These are phyloP conservation scores for Centropyge bicolor DNA, from an alignment of 2,797 vertebrate genomes.

Conservation along the genomic window DNA sequence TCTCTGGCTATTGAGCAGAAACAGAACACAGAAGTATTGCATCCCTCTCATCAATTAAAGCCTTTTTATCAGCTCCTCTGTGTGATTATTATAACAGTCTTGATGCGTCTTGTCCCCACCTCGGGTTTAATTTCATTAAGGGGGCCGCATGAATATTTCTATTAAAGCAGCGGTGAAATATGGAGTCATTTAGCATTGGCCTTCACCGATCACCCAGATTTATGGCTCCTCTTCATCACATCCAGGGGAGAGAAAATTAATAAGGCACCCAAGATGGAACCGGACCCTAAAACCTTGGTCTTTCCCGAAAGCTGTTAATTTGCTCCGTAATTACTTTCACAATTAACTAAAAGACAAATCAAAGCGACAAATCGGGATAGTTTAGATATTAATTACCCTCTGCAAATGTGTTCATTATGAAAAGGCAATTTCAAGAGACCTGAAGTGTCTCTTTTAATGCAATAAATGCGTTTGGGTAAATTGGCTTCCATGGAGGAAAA, in stretches of 20 bases:
- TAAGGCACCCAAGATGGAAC: constrained; percentile 93
- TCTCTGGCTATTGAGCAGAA: constrained; percentile 21
- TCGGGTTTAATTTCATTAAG: constrained; percentile 99
- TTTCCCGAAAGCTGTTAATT: constrained; percentile 98
- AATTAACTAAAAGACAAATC: constrained; percentile 99
- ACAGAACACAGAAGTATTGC: constrained; percentile 22
- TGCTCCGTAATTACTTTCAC: constrained; percentile 98
- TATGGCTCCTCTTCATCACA: constrained; percentile 98
- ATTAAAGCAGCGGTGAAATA: constrained; percentile 99
- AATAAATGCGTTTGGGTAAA: constrained; percentile 86
- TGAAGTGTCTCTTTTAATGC: constrained; percentile 91
- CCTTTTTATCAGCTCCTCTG: constrained; percentile 40
- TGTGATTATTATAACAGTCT: constrained; percentile 51
- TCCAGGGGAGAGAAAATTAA: constrained; percentile 95
- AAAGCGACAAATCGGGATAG: constrained; percentile 96
- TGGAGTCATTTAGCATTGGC: constrained; percentile 99
- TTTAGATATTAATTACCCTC: constrained; percentile 98
- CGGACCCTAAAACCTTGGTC: constrained; percentile 91
- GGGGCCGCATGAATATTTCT: constrained; percentile 97
- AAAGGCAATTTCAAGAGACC: constrained; percentile 94
- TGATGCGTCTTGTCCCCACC: constrained; percentile 76
- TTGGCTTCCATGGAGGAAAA: constrained; percentile 49
- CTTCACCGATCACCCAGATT: constrained; percentile 98
- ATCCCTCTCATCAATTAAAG: constrained; percentile 39
- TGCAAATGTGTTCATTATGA: constrained; percentile 97